phyloP scores from a whole-genome alignment of 2,113 vertebrate genomes.

The Terrapene triunguis region DNA sequence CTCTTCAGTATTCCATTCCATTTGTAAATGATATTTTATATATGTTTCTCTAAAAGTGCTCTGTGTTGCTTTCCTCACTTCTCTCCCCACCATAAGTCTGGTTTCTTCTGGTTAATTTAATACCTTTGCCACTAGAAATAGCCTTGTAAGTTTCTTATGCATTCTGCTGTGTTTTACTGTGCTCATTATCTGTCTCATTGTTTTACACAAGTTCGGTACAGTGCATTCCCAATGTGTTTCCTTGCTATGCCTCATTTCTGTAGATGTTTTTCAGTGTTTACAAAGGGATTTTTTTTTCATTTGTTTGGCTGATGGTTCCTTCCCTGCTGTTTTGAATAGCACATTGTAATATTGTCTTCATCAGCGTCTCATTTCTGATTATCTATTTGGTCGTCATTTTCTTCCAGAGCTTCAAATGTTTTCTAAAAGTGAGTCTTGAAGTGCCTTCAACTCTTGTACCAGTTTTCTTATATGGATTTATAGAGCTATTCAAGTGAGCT shows the following conservation, averaged over 20 bases:
- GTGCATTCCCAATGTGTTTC: slow-evolving; percentile 44
- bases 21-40: slow-evolving; percentile 49
- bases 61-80: background rate
- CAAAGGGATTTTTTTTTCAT: slow-evolving; percentile 11
- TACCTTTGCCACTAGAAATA: slow-evolving; percentile 27
- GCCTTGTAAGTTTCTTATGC: slow-evolving; percentile 52
- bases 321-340: slow-evolving; percentile 34
- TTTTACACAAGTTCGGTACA: slow-evolving; percentile 35
- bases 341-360: rapidly evolving
- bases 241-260: slow-evolving; percentile 13
- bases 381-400: background rate
- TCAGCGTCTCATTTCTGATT: slow-evolving; percentile 1
- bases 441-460: background rate
- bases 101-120: slow-evolving; percentile 56
- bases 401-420: background rate
- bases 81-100: background rate
- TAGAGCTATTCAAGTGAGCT: background rate
- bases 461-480: background rate
- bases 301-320: slow-evolving; percentile 7
- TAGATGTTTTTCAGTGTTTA: slow-evolving; percentile 21
- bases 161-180: slow-evolving; percentile 54
- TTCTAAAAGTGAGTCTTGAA: background rate
- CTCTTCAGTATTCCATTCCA: background rate
- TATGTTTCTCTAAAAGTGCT: background rate
- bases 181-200: slow-evolving; percentile 50